Evolutionary conservation across 2,888 invertebrate genomes (phyloP), one percentile per base, ranked within the genome.

Genomic region (Omphaloscelis lunosa): DNA sequence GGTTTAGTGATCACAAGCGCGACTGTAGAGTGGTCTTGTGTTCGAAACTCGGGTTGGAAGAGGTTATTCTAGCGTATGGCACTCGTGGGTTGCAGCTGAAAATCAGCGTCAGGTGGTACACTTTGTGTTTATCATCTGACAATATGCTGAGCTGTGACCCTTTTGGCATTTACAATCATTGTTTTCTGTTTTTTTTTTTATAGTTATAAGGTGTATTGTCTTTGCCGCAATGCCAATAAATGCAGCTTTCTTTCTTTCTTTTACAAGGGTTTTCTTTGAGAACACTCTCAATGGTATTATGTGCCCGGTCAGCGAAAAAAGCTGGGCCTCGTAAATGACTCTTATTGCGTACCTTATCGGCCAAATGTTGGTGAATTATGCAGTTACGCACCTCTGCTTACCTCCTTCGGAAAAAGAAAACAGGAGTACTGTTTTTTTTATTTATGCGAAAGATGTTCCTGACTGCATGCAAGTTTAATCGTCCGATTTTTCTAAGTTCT

Each of bases 381-480:
- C 15, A 58, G 58, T 58, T 15, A 15, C 15, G 9, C 20, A 41
- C 0, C 23, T 68, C 7, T 29, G 15, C 8, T 3, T 29, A 12
- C 48, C 12, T 17, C 3, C 8, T 17, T 29, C 20, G 1, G 5
- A 12, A 27, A n/a, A 27, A 27, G 0, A 6, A 29, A 41, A 39
- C 29, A 58, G 6, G 1, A 9, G 9, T 5, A 7, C 15, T 45
- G 11, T 15, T 62, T 48, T n/a, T n/a, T 23, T 23, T 27, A 41
- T 39, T 12, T 41, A 41, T 12, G 8, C 23, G 8, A 27, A 34
- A 45, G 9, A 69, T 65, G 5, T 51, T 65, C 2, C 27, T 34
- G 29, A n/a, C 39, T 27, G 15, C 23, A 58, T 67, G 15, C 23
- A 68, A 82, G 20, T 77, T 56, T 80, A 69, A 77, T 48, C 17